phyloP scores from a whole-genome alignment of 2,797 vertebrate species.

The Cryptoprocta ferox region DNA sequence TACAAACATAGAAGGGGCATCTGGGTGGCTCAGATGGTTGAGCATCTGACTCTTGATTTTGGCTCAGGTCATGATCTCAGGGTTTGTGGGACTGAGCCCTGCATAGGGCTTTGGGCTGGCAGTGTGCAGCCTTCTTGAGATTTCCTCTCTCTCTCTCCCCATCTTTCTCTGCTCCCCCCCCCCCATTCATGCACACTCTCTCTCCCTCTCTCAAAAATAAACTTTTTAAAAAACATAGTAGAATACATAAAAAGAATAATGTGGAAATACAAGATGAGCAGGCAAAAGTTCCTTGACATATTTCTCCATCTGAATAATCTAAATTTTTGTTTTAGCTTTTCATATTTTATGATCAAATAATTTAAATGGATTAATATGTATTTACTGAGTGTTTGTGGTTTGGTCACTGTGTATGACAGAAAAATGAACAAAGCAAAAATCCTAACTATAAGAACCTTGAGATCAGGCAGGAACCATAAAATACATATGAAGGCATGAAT shows the following conservation, averaged over 20 bases:
- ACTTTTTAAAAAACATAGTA: not conserved
- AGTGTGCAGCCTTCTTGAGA: not conserved
- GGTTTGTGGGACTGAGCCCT: no score
- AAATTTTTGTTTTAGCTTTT: slow-evolving; percentile 3
- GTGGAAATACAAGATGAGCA: not conserved
- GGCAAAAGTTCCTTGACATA: not conserved
- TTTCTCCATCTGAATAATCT: not conserved
- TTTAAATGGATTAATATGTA: not conserved
- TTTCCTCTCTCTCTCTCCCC: not conserved
- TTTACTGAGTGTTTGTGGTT: not conserved
- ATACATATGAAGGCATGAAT: not conserved
- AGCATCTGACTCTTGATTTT: not conserved
- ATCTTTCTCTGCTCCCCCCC: no score
- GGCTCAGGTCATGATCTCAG: not conserved
- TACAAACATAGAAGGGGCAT: not conserved
- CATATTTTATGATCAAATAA: not conserved
- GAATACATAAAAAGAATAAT: not conserved
- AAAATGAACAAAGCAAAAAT: not conserved
- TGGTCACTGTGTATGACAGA: not conserved
- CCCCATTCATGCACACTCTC: no score
- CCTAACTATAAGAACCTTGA: not conserved
- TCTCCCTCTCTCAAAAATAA: no score
- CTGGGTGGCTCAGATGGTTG: not conserved
- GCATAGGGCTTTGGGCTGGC: not conserved
- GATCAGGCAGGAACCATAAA: not conserved